Conservation (phyloP, 2,797 vertebrate species). For the Molothrus ater region DNA sequence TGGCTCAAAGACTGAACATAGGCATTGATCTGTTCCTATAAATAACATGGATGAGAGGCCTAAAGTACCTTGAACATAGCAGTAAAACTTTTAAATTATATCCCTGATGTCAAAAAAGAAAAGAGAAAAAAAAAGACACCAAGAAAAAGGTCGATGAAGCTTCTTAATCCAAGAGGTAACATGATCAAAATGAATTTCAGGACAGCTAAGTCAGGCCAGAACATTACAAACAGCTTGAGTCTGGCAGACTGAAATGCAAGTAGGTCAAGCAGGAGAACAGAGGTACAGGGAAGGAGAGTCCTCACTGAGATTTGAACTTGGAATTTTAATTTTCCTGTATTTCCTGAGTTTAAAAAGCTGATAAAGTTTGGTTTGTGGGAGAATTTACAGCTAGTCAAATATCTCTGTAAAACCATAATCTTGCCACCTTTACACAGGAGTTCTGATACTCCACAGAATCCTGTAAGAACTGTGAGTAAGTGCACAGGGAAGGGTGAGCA, state of each 20-base stretch:
- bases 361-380: background rate
- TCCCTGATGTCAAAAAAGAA: background rate
- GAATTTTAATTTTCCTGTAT: background rate
- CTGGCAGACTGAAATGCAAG: background rate
- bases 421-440: background rate
- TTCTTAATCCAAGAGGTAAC: constrained; percentile 52
- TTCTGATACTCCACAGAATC: background rate
- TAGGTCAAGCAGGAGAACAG: background rate
- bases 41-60: constrained; percentile 13
- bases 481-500: background rate
- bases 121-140: background rate
- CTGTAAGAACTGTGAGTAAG: accelerated
- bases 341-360: background rate
- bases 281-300: background rate
- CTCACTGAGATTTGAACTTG: background rate
- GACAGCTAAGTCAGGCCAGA: background rate
- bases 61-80: background rate
- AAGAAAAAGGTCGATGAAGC: background rate
- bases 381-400: background rate
- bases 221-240: background rate
- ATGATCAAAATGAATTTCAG: constrained; percentile 32
- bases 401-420: background rate
- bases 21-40: constrained; percentile 48
- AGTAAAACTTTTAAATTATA: constrained; percentile 35
- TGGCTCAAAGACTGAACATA: background rate